A percentile compares a stretch with the other conserved stretches of the same genome.
Evolutionary conservation across 2,797 vertebrate species (phyloP).

Genomic region (Acestrorhynchus altus): DNA sequence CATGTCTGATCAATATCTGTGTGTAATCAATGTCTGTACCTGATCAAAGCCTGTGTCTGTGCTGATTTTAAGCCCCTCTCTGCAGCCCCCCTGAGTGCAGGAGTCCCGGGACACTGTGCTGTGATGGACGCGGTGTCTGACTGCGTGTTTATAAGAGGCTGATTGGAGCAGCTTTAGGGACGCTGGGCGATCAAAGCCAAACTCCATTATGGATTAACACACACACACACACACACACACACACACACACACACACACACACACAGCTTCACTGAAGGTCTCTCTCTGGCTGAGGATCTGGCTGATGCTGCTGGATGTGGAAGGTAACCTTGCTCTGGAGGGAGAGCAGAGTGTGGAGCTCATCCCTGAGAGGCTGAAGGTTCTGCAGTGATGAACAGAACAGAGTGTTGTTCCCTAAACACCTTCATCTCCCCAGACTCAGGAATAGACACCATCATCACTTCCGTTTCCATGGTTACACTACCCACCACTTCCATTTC

Average conservation of each 20-base stretch:
- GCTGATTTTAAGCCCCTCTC: slow-evolving; percentile 6
- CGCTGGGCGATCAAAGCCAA: slow-evolving; percentile 65
- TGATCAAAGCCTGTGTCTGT: slow-evolving; percentile 3
- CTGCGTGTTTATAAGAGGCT: slow-evolving; percentile 32
- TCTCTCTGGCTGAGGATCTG: slow-evolving; percentile 46
- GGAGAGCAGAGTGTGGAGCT: slow-evolving; percentile 36
- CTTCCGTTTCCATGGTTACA: no score
- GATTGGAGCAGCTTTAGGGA: slow-evolving; percentile 36
- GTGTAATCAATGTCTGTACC: slow-evolving; percentile 39
- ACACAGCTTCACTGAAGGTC: slow-evolving; percentile 58
- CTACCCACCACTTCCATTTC: not conserved
- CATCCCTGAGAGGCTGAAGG: slow-evolving; percentile 27
- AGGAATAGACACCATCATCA: no score
- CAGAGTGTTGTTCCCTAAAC: not conserved
- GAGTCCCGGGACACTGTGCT: slow-evolving; percentile 27
- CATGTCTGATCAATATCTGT: slow-evolving; percentile 28
- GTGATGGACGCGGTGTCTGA: slow-evolving; percentile 40
- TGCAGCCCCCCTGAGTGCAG: slow-evolving; percentile 12
- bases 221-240: slow-evolving; percentile 64
- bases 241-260: slow-evolving; percentile 72
- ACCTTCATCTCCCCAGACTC: no score
- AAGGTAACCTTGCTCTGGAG: slow-evolving; percentile 48
- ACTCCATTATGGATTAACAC: slow-evolving; percentile 75
- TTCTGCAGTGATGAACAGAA: slow-evolving; percentile 22
- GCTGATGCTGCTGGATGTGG: slow-evolving; percentile 50